A percentile compares a stretch with the other conserved stretches of the same genome.
Conservation (phyloP, 1,140 invertebrate genomes). For the Papilio dardanus region DNA sequence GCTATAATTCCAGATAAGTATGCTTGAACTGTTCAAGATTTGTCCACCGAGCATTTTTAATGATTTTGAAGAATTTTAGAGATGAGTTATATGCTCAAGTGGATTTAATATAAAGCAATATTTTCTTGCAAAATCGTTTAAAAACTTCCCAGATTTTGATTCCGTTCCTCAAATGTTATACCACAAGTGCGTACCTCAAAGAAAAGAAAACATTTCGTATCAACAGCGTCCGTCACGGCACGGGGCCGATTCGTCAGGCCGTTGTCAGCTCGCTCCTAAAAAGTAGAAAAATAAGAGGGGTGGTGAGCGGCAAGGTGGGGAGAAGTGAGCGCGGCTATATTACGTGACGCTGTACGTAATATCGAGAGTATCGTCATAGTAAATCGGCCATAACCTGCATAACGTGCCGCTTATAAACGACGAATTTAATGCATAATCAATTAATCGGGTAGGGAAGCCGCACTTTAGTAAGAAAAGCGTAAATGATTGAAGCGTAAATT, state of each 20-base stretch:
- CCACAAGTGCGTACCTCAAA: not conserved
- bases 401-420: constrained; percentile 48
- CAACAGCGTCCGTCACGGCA: constrained; percentile 49
- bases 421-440: constrained; percentile 43
- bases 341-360: constrained; percentile 66
- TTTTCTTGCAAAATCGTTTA: not conserved
- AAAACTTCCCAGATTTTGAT: not conserved
- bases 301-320: constrained; percentile 43
- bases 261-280: constrained; percentile 47
- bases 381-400: constrained; percentile 64
- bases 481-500: not conserved
- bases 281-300: constrained; percentile 46
- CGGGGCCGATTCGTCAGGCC: constrained; percentile 61
- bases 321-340: constrained; percentile 57
- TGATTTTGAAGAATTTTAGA: not conserved
- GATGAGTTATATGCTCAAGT: not conserved
- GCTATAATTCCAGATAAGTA: not conserved
- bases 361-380: constrained; percentile 63
- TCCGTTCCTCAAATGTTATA: not conserved
- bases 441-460: not conserved
- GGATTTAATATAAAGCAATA: not conserved
- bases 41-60: not conserved
- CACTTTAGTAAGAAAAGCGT: not conserved
- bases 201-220: constrained; percentile 44
- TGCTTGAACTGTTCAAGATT: not conserved